Conservation (phyloP, 2,888 invertebrate species). For the Campoletis raptor region DNA sequence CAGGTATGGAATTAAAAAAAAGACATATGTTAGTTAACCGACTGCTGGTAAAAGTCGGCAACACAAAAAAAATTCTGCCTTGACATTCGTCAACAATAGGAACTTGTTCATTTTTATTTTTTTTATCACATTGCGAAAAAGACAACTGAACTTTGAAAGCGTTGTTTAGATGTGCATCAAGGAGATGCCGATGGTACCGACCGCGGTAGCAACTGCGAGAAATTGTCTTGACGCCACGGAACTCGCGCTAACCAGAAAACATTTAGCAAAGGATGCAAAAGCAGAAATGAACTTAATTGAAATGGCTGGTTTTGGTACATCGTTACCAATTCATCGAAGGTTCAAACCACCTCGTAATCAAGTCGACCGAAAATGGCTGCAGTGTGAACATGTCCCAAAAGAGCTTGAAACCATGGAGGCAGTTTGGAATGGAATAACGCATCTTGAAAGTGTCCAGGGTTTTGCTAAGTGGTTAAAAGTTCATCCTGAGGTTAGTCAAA, state of each 20-base stretch:
- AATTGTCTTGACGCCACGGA: conserved; percentile 86
- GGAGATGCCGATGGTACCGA: conserved; percentile 87
- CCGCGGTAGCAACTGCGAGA: conserved; percentile 86
- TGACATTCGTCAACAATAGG: not conserved
- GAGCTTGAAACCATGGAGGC: conserved; percentile 88
- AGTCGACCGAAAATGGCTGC: conserved; percentile 86
- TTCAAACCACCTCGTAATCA: conserved; percentile 86
- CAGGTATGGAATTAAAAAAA: conserved; percentile 72
- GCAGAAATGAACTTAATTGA: conserved; percentile 86
- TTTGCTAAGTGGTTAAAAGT: conserved; percentile 77
- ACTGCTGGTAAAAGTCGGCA: not conserved
- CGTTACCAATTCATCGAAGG: conserved; percentile 86
- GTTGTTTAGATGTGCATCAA: conserved; percentile 85
- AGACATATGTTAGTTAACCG: not conserved
- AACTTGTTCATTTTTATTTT: not conserved
- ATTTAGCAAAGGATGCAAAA: conserved; percentile 85
- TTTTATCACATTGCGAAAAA: not conserved
- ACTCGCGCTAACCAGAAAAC: conserved; percentile 85
- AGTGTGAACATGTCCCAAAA: conserved; percentile 86
- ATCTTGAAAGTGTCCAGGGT: conserved; percentile 84
- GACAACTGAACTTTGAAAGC: not conserved
- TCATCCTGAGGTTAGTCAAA: conserved; percentile 72
- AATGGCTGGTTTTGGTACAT: conserved; percentile 86
- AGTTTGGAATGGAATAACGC: conserved; percentile 88
- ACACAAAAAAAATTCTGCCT: not conserved